Base-by-base conservation (phyloP, 2,797 vertebrate species). In the Sparidentex hasta region DNA sequence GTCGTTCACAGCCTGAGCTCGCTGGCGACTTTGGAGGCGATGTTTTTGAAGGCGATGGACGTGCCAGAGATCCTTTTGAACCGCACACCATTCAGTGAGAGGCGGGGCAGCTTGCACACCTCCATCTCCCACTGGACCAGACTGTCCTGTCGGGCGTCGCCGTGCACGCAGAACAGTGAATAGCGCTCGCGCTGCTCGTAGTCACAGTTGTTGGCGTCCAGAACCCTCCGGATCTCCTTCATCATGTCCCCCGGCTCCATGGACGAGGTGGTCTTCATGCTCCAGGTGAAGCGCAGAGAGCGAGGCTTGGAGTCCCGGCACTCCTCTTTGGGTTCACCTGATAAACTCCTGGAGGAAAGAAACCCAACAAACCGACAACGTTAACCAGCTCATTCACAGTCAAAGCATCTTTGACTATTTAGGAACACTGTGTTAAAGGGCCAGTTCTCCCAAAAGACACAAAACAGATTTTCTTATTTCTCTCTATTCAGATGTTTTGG, bases 121-220 rank as follows among this genome's bases (percentile, higher is more conserved):
- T 98, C 97, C 95, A 98, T 98, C 93, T 98, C 97, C 97, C 97
- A 98, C 76, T 97, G 97, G 78, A 98, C 97, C 1, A 98, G 95
- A 85, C 93, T 96, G 78, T 98, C 97, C 85, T 96, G 96, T 56
- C 96, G 95, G 1, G 97, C 96, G 0, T 98, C 97, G 0, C 97
- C 97, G 0, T 98, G 97, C 71, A 98, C 96, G 9, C 97, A 98
- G 96, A 98, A 97, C 48, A 98, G 96, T 88, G 97, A 84, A 93
- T 97, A 98, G 75, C 96, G 94, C 91, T 98, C 97, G 2, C 97
- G 97, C 56, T 98, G 97, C 92, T 98, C 97, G 0, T 97, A 98
- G 85, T 98, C 97, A 90, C 97, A 98, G 93, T 96, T 97, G 90
- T 97, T 98, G 63, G 96, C 96, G 46, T 98, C 97, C 89, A 98